A percentile compares a stretch with the other conserved stretches of the same genome.
These are phyloP conservation scores for Drosophila paracracens DNA, from an alignment of 2,888 invertebrate species.

Conservation along the genomic window DNA sequence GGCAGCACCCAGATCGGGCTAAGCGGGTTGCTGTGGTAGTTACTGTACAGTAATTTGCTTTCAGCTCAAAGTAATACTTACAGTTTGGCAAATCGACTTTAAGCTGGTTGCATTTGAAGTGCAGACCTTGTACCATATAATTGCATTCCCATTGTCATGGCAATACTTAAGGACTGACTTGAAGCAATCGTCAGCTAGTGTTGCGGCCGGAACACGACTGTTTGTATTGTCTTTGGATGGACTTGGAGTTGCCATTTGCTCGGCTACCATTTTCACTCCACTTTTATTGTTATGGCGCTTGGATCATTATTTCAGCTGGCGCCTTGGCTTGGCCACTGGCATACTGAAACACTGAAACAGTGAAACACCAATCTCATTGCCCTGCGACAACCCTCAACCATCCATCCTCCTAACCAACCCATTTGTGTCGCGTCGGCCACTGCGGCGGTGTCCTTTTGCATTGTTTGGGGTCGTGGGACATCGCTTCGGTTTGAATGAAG, in stretches of 20 bases:
- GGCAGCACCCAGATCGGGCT: background rate
- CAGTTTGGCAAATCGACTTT: background rate
- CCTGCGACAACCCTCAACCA: background rate
- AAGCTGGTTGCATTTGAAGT: slow-evolving; percentile 17
- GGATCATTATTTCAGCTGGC: slow-evolving; percentile 79
- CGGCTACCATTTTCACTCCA: slow-evolving; percentile 37
- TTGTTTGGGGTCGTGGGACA: slow-evolving; percentile 50
- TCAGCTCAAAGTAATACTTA: slow-evolving; percentile 7
- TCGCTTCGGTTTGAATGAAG: slow-evolving; percentile 24
- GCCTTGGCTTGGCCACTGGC: slow-evolving; percentile 54
- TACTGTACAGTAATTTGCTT: background rate
- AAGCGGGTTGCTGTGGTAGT: slow-evolving; percentile 10
- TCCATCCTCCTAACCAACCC: background rate
- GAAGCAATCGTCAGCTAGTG: slow-evolving; percentile 33
- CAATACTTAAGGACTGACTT: slow-evolving; percentile 25
- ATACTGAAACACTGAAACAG: slow-evolving; percentile 11
- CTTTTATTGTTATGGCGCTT: slow-evolving; percentile 76
- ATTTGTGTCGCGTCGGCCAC: slow-evolving; percentile 40
- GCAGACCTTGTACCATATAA: slow-evolving; percentile 2
- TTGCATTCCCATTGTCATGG: slow-evolving; percentile 36
- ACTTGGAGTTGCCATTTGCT: slow-evolving; percentile 31
- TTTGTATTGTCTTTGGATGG: slow-evolving; percentile 60
- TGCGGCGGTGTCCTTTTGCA: slow-evolving; percentile 62
- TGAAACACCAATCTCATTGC: slow-evolving; percentile 10
- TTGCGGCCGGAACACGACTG: slow-evolving; percentile 24